phyloP scores from a whole-genome alignment of 2,797 vertebrate genomes.

The Nyctalus aviator region DNA sequence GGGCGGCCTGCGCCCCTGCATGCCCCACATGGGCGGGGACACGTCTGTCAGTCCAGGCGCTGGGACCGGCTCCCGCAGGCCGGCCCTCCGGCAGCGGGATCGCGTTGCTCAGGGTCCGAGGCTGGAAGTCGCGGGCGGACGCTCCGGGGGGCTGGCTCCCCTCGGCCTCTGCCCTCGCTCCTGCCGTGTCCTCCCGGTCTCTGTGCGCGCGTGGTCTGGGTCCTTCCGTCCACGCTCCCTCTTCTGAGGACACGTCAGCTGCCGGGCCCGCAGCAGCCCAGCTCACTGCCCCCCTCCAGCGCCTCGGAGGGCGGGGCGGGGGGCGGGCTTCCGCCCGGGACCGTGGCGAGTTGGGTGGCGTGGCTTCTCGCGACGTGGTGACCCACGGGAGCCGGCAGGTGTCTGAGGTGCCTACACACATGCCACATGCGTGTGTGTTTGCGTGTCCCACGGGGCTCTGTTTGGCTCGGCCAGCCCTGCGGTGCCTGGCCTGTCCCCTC shows the following conservation, averaged over 20 bases:
- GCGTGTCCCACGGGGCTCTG: neutral
- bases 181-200: rapidly evolving
- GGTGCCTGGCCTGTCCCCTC: neutral
- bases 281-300: no score
- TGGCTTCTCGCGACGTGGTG: rapidly evolving
- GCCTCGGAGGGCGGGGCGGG: rapidly evolving
- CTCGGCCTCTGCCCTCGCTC: neutral
- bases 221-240: neutral
- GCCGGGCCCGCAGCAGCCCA: no score
- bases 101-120: neutral
- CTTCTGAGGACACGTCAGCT: neutral
- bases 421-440: neutral
- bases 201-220: rapidly evolving
- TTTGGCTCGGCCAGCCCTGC: neutral
- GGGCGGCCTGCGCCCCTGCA: no score
- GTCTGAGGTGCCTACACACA: neutral
- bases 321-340: no score
- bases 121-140: neutral
- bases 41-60: neutral
- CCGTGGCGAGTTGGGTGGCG: rapidly evolving
- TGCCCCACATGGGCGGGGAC: no score
- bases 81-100: neutral
- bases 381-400: rapidly evolving
- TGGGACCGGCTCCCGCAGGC: neutral
- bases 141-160: neutral